Conservation (phyloP, 35 echinoderm and acorn worm species). For the Patiria miniata region DNA sequence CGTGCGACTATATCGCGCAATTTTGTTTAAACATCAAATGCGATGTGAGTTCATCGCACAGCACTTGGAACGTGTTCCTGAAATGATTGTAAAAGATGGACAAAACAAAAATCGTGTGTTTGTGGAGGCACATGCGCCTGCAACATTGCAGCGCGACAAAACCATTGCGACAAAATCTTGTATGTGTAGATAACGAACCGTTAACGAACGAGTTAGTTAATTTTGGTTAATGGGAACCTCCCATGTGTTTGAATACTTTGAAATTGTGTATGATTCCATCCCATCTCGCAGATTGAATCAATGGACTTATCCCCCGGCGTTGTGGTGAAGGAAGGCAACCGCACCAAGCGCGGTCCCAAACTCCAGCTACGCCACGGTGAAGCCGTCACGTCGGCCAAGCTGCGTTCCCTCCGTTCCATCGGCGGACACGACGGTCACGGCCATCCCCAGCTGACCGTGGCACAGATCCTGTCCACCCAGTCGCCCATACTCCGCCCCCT, state of each 20-base stretch:
- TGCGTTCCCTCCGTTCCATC: slow-evolving; percentile 70
- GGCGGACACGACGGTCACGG: slow-evolving; percentile 38
- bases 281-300: slow-evolving; percentile 79
- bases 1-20: too few relatives aligned
- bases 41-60: too few relatives aligned
- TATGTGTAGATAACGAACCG: too few relatives aligned
- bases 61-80: too few relatives aligned
- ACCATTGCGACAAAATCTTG: too few relatives aligned
- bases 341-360: slow-evolving; percentile 86
- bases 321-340: slow-evolving; percentile 87
- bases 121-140: too few relatives aligned
- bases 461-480: slow-evolving; percentile 73
- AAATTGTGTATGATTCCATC: slow-evolving; percentile 4
- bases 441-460: slow-evolving; percentile 45
- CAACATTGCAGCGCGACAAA: too few relatives aligned
- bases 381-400: slow-evolving; percentile 84
- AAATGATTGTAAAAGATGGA: too few relatives aligned
- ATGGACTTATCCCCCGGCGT: slow-evolving; percentile 96
- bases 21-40: too few relatives aligned
- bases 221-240: too few relatives aligned
- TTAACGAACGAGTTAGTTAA: too few relatives aligned
- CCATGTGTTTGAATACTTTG: not conserved
- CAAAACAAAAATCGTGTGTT: too few relatives aligned
- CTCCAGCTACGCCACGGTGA: slow-evolving; percentile 61
- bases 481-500: slow-evolving; percentile 72